Base-by-base conservation (phyloP, 64 coral and sea anemone genomes). In the Montipora efflorescens region DNA sequence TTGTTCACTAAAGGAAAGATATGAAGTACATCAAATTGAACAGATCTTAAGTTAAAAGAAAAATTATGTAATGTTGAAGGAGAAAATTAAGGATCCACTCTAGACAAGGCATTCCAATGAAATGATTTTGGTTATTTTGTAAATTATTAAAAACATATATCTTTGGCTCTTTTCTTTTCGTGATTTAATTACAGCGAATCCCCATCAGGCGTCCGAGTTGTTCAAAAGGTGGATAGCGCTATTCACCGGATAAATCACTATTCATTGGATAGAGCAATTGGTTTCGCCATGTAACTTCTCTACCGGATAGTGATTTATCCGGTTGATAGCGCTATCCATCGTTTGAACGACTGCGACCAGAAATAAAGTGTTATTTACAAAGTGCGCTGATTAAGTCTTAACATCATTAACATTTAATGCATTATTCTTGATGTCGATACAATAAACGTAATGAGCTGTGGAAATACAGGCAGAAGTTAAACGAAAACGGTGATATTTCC, bases 61-160 rank as follows among this genome's bases (percentile, higher is more conserved):
- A 78, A 82, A 82, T 82, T 64, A 82, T 64, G 80, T 51, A 64
- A 64, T 82, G 58, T 82, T 61, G 58, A 45, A 81, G 50, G 18
- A 49, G 66, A 86, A 70, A 86, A 70, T 86, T 71, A 86, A 71
- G 12, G 21, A 69, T 21, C 43, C 64, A 85, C 16, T 49, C 82
- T 70, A 44, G 36, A 19, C 82, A 70, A 85, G 64, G 82, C 82
- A 69, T 85, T 85, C 62, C 46, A 48, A 49, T 85, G 28, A 85
- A 85, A 85, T 7, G 62, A 69, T 61, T 19, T 85, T 49, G 44
- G 64, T 69, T 85, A 23, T 69, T 85, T 36, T 36, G 28, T 36
- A 2, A 36, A 36, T 85, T 85, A 85, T 85, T 48, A 67, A 47
- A 85, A 85, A 85, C 61, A 85, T 85, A 85, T 85, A 85, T 48